Base-by-base conservation (phyloP, 2,888 invertebrate species). In the Stramonita haemastoma region DNA sequence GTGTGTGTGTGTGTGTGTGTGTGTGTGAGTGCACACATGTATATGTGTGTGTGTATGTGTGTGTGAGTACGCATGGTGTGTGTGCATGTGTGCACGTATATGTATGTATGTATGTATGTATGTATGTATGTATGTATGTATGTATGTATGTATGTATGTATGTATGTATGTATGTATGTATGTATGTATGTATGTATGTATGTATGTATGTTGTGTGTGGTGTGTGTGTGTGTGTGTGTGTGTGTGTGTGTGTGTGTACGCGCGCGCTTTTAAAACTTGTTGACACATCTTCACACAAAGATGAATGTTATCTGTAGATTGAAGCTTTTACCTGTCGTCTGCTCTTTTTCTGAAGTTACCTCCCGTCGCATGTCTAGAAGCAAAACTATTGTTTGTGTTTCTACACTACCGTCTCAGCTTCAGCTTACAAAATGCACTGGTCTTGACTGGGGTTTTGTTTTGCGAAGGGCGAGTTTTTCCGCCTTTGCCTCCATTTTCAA, bases 41-140 rank as follows among this genome's bases (percentile, higher is more conserved):
- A 8, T 77, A 6, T 32, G 11, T 6, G 29, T 70, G 26, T 70
- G 70, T 70, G 70, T 70, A 22, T 70, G 70, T 32, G 77, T 77
- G 77, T 77, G 77, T 77, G 77, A 11, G 29, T 29, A 32, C 32
- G 77, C 22, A 73, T 73, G 73, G 17, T 73, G 17, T 26, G 73
- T 81, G 15, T 81, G 34, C 11, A 15, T 81, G 81, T 22, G 36
- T 4, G 19, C 36, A 8, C 22, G 36, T 22, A 22, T 81, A 22
- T 36, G 36, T 36, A 36, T 81, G 36, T 34, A 36, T 81, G 34
- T 81, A 36, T 36, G 8, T 22, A 36, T 36, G 81, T 81, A 36
- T 81, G 81, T 81, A 36, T 36, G 36, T 36, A 22, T 81, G 81
- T 81, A 36, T 81, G 81, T 81, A 22, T 81, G 81, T 81, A 22